Conservation (phyloP, 2,797 vertebrate species). For the Chlorospingus semifuscus region DNA sequence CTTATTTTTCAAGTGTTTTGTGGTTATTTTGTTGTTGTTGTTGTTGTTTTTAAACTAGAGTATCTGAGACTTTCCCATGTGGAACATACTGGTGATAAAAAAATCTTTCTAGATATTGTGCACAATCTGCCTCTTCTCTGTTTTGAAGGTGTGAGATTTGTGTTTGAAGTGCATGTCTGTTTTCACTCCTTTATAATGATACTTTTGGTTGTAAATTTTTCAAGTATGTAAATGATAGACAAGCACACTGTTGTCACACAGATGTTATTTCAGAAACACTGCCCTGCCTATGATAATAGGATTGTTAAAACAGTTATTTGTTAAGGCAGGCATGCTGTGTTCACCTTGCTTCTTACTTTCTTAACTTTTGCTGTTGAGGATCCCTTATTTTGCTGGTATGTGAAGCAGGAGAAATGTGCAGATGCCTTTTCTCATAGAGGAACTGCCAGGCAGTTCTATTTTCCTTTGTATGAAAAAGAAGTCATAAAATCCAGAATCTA, state of each 20-base stretch:
- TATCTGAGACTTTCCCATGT: background rate
- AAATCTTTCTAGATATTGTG: background rate
- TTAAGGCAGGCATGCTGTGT: background rate
- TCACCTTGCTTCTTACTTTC: background rate
- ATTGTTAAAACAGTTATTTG: background rate
- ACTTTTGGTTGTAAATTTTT: background rate
- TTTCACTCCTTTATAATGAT: background rate
- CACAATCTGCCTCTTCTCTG: background rate
- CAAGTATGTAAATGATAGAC: background rate
- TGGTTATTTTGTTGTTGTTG: background rate
- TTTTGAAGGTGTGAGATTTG: background rate
- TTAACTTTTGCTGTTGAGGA: background rate
- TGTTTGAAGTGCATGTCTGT: background rate
- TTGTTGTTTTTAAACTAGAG: background rate
- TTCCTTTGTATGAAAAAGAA: background rate
- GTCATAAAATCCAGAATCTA: constrained; percentile 25
- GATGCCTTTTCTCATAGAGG: background rate
- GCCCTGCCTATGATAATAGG: background rate
- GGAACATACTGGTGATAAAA: background rate
- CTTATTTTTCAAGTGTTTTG: background rate
- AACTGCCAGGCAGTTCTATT: background rate
- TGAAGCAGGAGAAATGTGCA: background rate
- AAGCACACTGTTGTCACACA: background rate
- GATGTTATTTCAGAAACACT: background rate
- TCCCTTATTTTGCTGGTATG: background rate